Base-by-base conservation (phyloP, 2,113 vertebrate species). In the Scopus umbretta region DNA sequence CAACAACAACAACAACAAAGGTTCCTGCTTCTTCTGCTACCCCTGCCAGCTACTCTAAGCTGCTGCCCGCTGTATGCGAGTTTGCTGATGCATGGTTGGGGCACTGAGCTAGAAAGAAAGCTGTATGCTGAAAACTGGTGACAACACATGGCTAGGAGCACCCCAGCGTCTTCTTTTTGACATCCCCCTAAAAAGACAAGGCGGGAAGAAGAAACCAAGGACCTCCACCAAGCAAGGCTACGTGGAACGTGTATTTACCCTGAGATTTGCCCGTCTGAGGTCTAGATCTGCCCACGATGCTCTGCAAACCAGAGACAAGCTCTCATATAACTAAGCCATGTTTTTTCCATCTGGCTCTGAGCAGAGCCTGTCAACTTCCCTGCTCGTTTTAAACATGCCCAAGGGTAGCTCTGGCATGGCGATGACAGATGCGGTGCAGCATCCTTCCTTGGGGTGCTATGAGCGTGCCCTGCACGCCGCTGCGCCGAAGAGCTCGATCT, bases 101-200 rank as follows among this genome's bases (percentile, higher is more conserved):
- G 52, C 43, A 73, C 36, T 76, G 80, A 59, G 90, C 90, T 93
- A 90, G 78, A 82, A 93, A 56, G 66, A 52, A 74, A 84, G 40
- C 29, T 0, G 1, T 36, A 10, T 26, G 53, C 72, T 76, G 75
- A 34, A 32, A 29, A 67, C 59, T 62, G 56, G 73, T 53, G 81
- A 85, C 42, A 63, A 70, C 68, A 84, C 49, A 32, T 0, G 3
- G 16, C 26, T 4, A 23, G 1, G 2, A 86, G 63, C 84, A 83
- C 21, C 61, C 73, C 43, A 18, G 38, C 2, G 0, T 27, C 61
- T 5, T 11, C 38, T 73, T 68, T 79, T 1, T 72, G 78, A 93
- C 79, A 78, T 91, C 58, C 29, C 10, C 68, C 76, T 56, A 50
- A 53, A 67, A 91, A 66, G 90, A 88, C 87, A 93, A 82, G 47